Evolutionary conservation across 2,113 vertebrate genomes (phyloP).

Genomic region (Lepus americanus): DNA sequence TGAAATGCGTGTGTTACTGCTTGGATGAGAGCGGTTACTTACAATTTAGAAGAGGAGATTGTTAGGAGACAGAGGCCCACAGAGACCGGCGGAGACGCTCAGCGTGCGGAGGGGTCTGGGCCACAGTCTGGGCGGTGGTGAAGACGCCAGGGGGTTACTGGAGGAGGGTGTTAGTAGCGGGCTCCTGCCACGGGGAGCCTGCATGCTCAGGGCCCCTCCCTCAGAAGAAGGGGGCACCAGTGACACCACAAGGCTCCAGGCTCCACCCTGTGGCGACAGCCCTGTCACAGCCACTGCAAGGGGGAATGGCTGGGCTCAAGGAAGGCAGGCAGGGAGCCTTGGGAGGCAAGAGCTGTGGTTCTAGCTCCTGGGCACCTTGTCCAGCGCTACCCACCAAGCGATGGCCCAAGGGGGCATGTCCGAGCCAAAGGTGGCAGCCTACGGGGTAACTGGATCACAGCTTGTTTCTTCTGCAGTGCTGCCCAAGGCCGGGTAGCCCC

Average conservation of each 20-base stretch:
- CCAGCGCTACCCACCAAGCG: neutral
- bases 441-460: neutral
- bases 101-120: conserved; percentile 83
- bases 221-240: neutral
- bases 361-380: neutral
- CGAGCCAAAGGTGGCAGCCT: neutral
- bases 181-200: conserved; percentile 34
- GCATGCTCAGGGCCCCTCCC: neutral
- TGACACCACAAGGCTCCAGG: too few relatives aligned
- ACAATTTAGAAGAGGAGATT: conserved; percentile 86
- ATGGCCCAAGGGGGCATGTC: neutral
- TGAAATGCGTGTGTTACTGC: conserved; percentile 76
- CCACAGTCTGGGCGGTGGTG: conserved; percentile 58
- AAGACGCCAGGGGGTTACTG: conserved; percentile 64
- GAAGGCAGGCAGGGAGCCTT: neutral
- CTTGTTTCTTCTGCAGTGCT: neutral
- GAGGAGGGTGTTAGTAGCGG: conserved; percentile 74
- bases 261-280: neutral
- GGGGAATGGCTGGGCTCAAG: neutral
- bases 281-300: fast-evolving
- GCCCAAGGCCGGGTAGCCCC: neutral
- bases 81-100: conserved; percentile 80
- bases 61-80: conserved; percentile 84
- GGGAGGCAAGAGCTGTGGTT: neutral
- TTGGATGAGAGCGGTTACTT: conserved; percentile 83